Evolutionary conservation across 2,113 vertebrate species (phyloP), one percentile per base, ranked within the genome.

Genomic region (Plestiodon gilberti): DNA sequence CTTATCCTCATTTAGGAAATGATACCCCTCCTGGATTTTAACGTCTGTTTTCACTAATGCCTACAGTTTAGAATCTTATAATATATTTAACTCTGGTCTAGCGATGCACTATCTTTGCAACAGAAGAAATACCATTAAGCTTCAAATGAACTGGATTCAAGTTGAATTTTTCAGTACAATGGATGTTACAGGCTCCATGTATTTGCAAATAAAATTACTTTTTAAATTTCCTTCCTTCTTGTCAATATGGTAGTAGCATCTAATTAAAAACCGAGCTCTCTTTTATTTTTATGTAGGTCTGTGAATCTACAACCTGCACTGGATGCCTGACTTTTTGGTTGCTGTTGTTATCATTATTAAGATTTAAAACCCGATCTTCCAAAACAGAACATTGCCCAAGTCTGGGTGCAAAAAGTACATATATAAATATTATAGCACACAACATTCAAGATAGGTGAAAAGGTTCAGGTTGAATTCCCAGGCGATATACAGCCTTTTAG

Each of bases 21-120:
- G 64, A 92, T 92, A 86, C 59, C 25, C 81, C 80, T 89, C 86
- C 82, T 90, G 82, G 89, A 94, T 94, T 91, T 91, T 82, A 88
- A 84, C 83, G 78, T 81, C 85, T 90, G n/a, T 83, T 92, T 79
- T 85, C 73, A 82, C 83, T 91, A 74, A 90, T 64, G 83, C 76
- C 89, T 85, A 10, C 84, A 71, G 61, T 77, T 94, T 86, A 88
- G 86, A 84, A 89, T 80, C 38, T 86, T 69, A 1, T 80, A 84
- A 93, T 85, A 78, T 84, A 85, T 92, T 94, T 93, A 92, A 90
- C 64, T 81, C 71, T 0, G 0, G 85, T 90, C 80, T 86, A 87
- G 57, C 80, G 62, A 35, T 62, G 35, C 23, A 71, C 4, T 89
- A 77, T 77, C 87, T 70, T 48, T 93, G 61, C 40, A 82, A 78